Evolutionary conservation across 2,888 invertebrate species (phyloP), one percentile per base, ranked within the genome.

Genomic region (Diplazon laetatorius): DNA sequence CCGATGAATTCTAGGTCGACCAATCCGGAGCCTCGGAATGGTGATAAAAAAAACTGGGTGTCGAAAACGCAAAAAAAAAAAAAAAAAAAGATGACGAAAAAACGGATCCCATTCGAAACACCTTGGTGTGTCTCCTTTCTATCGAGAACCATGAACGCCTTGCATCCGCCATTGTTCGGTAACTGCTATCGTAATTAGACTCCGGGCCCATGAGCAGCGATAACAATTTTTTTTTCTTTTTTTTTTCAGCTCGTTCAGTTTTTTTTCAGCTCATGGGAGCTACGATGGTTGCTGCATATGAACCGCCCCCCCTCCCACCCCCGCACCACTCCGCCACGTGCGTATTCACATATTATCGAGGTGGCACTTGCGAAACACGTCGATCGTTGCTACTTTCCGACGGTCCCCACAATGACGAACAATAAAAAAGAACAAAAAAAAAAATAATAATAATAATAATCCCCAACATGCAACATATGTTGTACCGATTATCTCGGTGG

Each of bases 141-240:
- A 42, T n/a, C 37, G 10, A 25, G 22, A 35, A 12, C 35, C 42
- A 30, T 30, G 30, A 16, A 37, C 57, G 39, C 20, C 35, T 30
- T 30, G 63, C 16, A 52, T 5, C 9, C 14, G 14, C 9, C 57
- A 59, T 63, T 63, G 55, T 73, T 63, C 35, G 42, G 22, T 50
- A 68, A 73, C 39, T n/a, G n/a, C n/a, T 52, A 69, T 73, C 57
- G 25, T 69, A 73, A 77, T 77, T 69, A 77, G 48, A 55, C 46
- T 68, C 20, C 18, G 55, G 37, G 39, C 20, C 12, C 46, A 30
- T 6, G 46, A 68, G 42, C 9, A 14, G 37, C n/a, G 20, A 42
- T 20, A n/a, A 18, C 10, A 57, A 59, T 46, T 46, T 35, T 39
- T 68, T 46, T 60, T 66, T 50, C 18, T 16, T 59, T 52, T 65